Evolutionary conservation across 1,140 invertebrate species (phyloP).

Genomic region (Cotesia glomerata): DNA sequence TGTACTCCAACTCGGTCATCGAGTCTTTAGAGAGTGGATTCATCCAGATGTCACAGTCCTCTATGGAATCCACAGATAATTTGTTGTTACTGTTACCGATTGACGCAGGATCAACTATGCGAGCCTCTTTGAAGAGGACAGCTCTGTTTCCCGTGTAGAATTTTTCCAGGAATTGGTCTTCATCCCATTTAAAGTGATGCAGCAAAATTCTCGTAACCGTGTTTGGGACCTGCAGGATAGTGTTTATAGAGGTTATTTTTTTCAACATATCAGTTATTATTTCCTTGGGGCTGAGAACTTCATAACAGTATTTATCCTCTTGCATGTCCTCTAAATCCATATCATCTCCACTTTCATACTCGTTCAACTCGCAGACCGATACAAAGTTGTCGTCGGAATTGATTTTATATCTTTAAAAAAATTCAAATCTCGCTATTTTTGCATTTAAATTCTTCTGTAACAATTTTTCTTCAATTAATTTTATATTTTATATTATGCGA

Average conservation of each 20-base stretch:
- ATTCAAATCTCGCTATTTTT: no score
- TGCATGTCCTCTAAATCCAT: no score
- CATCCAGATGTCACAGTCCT: conserved; percentile 95
- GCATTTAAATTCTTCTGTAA: no score
- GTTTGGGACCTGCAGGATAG: conserved; percentile 77
- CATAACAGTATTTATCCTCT: no score
- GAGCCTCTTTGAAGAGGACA: conserved; percentile 89
- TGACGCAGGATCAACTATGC: conserved; percentile 86
- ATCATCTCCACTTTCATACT: no score
- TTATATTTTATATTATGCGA: no score
- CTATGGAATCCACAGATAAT: conserved; percentile 67
- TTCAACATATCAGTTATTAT: conserved; percentile 97
- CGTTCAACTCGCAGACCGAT: no score
- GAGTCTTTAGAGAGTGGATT: conserved; percentile 81
- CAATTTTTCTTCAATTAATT: no score
- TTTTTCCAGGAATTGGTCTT: conserved; percentile 96
- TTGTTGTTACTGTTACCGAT: background rate
- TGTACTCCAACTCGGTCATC: conserved; percentile 96
- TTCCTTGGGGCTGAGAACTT: conserved; percentile 71
- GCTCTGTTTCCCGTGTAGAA: conserved; percentile 96
- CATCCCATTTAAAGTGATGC: conserved; percentile 99
- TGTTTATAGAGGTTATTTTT: conserved; percentile 94
- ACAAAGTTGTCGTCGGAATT: no score
- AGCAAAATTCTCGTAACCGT: conserved; percentile 90
- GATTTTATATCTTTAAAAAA: no score